Base-by-base conservation (phyloP, 1,140 invertebrate genomes). In the Temnothorax curvispinosus region DNA sequence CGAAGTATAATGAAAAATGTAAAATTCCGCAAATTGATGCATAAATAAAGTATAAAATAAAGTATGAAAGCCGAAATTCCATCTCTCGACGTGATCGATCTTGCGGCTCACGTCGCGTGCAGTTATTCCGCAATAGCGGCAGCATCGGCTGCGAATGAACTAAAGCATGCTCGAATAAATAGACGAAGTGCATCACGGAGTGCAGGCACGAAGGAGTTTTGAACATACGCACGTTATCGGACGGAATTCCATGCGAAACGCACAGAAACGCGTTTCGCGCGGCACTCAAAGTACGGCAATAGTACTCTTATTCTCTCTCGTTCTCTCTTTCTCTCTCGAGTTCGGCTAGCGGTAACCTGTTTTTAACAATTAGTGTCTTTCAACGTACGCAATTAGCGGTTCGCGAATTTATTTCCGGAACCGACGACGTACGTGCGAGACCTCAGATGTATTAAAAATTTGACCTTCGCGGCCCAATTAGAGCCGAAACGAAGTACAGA, bases 401-500 rank as follows among this genome's bases (percentile, higher is more conserved):
- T 82, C 67, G 67, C 18, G 18, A 72, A 58, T 62, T 58, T 18
- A 8, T 35, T 13, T 21, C 7, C 44, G 9, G 21, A 15, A 71
- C 2, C 65, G 15, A 81, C 27, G 11, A 3, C 52, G 18, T 44
- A 74, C 13, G 56, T 60, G 32, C n/a, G 62, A 41, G 7, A 54
- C 13, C 6, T 67, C 13, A 50, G 21, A 27, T 13, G 21, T 18
- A 69, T 69, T 47, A 69, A 69, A 21, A 50, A 87, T 84, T 84
- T 80, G 13, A 69, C 15, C n/a, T 72, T 58, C 32, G 27, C 35
- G 38, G 47, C 0, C 38, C 67, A 90, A 90, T 86, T 86, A 90
- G 80, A 71, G 47, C 4, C 8, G 56, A 86, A 56, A 62, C 18
- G 18, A 62, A 75, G n/a, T 71, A 60, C 64, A 64, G 80, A 69